These are phyloP conservation scores for Zootoca vivipara DNA, from an alignment of 2,113 vertebrate species.

Conservation along the genomic window DNA sequence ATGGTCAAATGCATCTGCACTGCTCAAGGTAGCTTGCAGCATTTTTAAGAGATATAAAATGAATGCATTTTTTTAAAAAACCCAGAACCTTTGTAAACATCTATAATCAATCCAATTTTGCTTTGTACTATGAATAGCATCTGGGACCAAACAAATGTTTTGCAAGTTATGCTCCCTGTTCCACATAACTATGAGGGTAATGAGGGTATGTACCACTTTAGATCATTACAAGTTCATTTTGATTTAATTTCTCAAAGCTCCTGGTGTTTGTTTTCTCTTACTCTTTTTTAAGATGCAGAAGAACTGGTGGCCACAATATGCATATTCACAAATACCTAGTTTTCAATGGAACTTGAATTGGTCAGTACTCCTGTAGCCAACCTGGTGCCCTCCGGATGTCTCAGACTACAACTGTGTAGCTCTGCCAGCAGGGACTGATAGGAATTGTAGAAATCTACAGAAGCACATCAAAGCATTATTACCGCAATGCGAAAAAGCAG, in stretches of 20 bases:
- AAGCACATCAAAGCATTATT: neutral
- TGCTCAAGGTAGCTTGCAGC: neutral
- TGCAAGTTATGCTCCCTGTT: neutral
- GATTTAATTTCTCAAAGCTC: neutral
- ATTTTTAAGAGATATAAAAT: neutral
- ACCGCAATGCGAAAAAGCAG: neutral
- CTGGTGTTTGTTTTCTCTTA: neutral
- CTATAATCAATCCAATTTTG: neutral
- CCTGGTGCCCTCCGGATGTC: no score
- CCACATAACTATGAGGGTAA: no score
- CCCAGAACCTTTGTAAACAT: neutral
- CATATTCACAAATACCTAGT: neutral
- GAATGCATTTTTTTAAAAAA: neutral
- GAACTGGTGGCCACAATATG: neutral
- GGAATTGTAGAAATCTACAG: neutral
- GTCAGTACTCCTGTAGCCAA: neutral
- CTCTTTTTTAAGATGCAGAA: neutral
- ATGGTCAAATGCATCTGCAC: neutral
- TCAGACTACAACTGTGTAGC: no score
- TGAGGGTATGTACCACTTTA: neutral
- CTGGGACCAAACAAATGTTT: neutral
- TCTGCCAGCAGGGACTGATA: no score
- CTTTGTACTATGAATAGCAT: neutral
- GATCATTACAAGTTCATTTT: no score
- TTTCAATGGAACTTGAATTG: neutral